These are phyloP conservation scores for Pheosia gnoma DNA, from an alignment of 2,888 invertebrate genomes.

Conservation along the genomic window DNA sequence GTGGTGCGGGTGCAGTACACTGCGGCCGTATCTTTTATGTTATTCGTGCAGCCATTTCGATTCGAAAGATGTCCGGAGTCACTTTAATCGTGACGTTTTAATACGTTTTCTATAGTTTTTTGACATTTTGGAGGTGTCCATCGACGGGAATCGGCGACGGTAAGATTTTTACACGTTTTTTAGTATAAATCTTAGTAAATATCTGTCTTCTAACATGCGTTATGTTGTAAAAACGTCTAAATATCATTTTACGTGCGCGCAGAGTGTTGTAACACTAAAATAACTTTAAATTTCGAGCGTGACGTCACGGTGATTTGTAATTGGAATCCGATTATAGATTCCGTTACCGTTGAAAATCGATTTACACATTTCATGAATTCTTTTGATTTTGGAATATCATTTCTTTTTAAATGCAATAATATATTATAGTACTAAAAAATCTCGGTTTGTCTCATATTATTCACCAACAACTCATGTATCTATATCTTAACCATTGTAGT, in stretches of 20 bases:
- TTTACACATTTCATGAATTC: neutral
- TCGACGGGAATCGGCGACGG: slow-evolving; percentile 54
- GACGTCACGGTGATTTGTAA: slow-evolving; percentile 46
- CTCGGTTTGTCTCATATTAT: too few relatives aligned
- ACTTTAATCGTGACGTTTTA: slow-evolving; percentile 69
- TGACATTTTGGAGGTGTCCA: slow-evolving; percentile 61
- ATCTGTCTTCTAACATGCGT: slow-evolving; percentile 20
- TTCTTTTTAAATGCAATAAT: slow-evolving; percentile 4
- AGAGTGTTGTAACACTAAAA: slow-evolving; percentile 49
- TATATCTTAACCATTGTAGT: neutral
- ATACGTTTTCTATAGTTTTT: slow-evolving; percentile 69
- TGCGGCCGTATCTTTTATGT: slow-evolving; percentile 67
- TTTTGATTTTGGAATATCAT: neutral
- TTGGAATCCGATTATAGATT: slow-evolving; percentile 28
- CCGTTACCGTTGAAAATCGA: slow-evolving; percentile 27
- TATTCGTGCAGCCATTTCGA: slow-evolving; percentile 79
- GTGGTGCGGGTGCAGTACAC: slow-evolving; percentile 60
- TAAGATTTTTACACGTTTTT: slow-evolving; percentile 40
- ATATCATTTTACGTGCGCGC: slow-evolving; percentile 33
- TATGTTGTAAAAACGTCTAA: slow-evolving; percentile 24
- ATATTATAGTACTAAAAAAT: too few relatives aligned
- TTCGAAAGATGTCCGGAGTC: slow-evolving; percentile 74
- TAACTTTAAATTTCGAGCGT: slow-evolving; percentile 49
- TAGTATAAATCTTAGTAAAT: slow-evolving; percentile 6
- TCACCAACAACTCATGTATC: slow-evolving; percentile 3